Percentiles rank a stretch among this genome's conserved stretches.
Conservation (phyloP, 2,797 vertebrate genomes). For the Rhinoraja longicauda region DNA sequence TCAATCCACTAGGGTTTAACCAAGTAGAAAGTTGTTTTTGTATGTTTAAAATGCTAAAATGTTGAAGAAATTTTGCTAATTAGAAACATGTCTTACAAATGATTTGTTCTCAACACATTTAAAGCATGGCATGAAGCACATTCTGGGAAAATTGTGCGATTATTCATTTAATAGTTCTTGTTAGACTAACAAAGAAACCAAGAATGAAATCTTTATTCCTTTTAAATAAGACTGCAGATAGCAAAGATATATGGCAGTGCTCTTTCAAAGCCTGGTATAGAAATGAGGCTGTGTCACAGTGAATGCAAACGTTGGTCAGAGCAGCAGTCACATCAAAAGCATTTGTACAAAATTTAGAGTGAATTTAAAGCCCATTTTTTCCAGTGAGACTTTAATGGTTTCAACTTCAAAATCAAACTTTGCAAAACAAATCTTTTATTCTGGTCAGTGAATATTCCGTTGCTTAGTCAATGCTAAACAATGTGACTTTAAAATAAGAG, state of each 20-base stretch:
- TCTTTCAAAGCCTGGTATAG: slow-evolving; percentile 57
- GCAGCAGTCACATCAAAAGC: slow-evolving; percentile 69
- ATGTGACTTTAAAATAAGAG: slow-evolving; percentile 53
- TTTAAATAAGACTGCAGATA: slow-evolving; percentile 53
- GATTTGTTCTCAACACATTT: slow-evolving; percentile 55
- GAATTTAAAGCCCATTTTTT: slow-evolving; percentile 67
- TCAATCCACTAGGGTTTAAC: slow-evolving; percentile 36
- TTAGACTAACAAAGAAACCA: slow-evolving; percentile 66
- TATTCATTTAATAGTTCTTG: slow-evolving; percentile 64
- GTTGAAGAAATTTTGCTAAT: slow-evolving; percentile 70
- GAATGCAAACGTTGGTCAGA: slow-evolving; percentile 60
- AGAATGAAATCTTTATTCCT: slow-evolving; percentile 56
- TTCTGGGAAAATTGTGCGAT: slow-evolving; percentile 70
- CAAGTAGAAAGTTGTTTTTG: slow-evolving; percentile 75
- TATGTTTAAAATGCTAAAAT: slow-evolving; percentile 72
- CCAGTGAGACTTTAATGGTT: slow-evolving; percentile 66
- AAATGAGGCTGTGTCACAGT: slow-evolving; percentile 53
- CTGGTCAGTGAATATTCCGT: slow-evolving; percentile 62
- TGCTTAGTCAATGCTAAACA: slow-evolving; percentile 60
- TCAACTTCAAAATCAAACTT: slow-evolving; percentile 49
- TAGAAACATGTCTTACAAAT: slow-evolving; percentile 73
- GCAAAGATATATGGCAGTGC: slow-evolving; percentile 54
- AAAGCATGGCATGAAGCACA: slow-evolving; percentile 65
- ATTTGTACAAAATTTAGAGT: slow-evolving; percentile 63
- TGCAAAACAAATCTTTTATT: slow-evolving; percentile 52